Evolutionary conservation across 2,113 vertebrate genomes (phyloP).

Genomic region (Edolisoma coerulescens): DNA sequence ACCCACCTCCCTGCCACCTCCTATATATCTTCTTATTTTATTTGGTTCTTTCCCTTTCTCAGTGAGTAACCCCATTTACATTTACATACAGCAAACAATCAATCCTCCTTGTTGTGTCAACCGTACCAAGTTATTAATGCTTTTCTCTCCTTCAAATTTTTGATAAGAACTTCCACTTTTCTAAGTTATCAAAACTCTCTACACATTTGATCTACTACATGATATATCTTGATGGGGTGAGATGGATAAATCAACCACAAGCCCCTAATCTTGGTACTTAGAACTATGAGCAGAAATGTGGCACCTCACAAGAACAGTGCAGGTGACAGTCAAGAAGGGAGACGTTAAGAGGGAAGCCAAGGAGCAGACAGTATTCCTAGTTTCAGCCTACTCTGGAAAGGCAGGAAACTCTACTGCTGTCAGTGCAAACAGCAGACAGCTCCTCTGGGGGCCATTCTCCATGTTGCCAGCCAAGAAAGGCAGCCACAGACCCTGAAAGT

Average conservation of each 20-base stretch:
- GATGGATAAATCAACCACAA: neutral
- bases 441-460: neutral
- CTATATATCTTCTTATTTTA: neutral
- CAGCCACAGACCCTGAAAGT: neutral
- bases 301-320: neutral
- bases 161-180: neutral
- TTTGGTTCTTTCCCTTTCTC: neutral
- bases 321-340: neutral
- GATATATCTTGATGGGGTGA: neutral
- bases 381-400: neutral
- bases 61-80: neutral
- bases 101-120: neutral
- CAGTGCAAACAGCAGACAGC: fast-evolving
- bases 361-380: neutral
- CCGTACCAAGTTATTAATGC: neutral
- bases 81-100: neutral
- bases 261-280: neutral
- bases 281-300: neutral
- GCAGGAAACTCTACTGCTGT: neutral
- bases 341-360: fast-evolving
- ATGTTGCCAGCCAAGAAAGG: neutral
- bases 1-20: neutral
- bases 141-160: neutral
- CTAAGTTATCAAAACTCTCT: neutral
- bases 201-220: neutral